Evolutionary conservation across 35 echinoderm and acorn worm species (phyloP).

Genomic region (Lytechinus variegatus): DNA sequence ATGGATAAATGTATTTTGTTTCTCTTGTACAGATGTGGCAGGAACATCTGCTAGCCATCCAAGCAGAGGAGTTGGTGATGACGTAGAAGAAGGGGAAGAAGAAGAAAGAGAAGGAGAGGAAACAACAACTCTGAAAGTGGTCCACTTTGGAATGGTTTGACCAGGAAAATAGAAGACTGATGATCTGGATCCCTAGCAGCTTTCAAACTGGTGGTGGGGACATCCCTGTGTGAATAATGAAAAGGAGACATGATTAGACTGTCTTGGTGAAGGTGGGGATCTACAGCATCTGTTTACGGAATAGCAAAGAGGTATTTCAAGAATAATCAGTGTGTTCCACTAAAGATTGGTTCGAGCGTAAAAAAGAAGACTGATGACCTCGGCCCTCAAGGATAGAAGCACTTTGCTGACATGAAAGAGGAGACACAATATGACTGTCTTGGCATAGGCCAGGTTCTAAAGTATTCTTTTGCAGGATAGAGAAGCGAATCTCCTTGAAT

Average conservation of each 20-base stretch:
- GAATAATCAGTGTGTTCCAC: no score
- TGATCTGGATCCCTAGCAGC: no score
- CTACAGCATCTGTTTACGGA: background rate
- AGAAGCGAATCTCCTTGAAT: no score
- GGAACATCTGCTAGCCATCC: background rate
- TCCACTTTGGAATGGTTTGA: slow-evolving; percentile 81
- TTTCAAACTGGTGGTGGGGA: no score
- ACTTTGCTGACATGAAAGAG: no score
- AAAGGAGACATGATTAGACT: background rate
- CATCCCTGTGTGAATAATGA: background rate
- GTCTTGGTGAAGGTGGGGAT: background rate
- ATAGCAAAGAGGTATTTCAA: background rate
- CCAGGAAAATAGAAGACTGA: background rate
- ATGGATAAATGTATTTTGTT: background rate
- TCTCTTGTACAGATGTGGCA: background rate
- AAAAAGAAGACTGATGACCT: no score
- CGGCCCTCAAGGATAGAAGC: no score
- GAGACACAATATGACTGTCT: no score
- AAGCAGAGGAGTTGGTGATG: background rate
- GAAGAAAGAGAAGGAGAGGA: slow-evolving; percentile 18
- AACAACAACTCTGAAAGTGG: slow-evolving; percentile 66
- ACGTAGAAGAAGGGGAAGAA: slow-evolving; percentile 1
- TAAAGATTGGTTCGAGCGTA: no score
- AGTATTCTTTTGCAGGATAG: no score
- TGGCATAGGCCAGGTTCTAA: no score